These are phyloP conservation scores for Sinelater perroti DNA, from an alignment of 2,888 invertebrate species.

Conservation along the genomic window DNA sequence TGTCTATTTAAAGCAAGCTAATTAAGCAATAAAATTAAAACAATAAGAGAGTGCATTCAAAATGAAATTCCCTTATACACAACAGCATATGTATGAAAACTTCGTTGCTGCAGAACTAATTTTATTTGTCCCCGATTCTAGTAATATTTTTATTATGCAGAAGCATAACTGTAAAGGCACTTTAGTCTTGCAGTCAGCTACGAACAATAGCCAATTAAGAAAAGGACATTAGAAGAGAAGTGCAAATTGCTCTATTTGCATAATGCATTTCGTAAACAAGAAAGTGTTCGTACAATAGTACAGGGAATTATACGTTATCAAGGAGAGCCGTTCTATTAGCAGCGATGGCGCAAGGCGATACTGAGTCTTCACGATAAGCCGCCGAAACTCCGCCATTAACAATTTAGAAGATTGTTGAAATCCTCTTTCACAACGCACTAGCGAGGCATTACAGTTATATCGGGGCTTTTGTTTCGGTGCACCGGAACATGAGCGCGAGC, in stretches of 20 bases:
- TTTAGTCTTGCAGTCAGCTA: not conserved
- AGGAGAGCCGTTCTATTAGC: not conserved
- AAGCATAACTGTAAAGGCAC: not conserved
- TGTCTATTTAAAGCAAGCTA: too few relatives aligned
- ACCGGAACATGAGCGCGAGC: conserved; percentile 17
- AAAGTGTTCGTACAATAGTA: conserved; percentile 4
- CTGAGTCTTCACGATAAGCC: conserved; percentile 21
- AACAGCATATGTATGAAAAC: too few relatives aligned
- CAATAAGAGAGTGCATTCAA: too few relatives aligned
- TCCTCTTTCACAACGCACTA: conserved; percentile 16
- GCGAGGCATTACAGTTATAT: conserved; percentile 8
- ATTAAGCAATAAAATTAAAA: too few relatives aligned
- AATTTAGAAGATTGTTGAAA: conserved; percentile 25
- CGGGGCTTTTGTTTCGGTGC: conserved; percentile 17
- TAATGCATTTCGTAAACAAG: conserved; percentile 11
- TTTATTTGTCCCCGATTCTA: too few relatives aligned
- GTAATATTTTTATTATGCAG: not conserved
- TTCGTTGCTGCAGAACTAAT: too few relatives aligned
- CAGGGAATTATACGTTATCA: conserved; percentile 7
- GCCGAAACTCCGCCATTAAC: conserved; percentile 15
- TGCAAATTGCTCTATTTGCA: conserved; percentile 11
- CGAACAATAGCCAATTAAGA: not conserved
- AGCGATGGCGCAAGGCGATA: conserved; percentile 9
- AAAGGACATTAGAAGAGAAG: not conserved
- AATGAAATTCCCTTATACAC: too few relatives aligned